phyloP scores from a whole-genome alignment of 2,888 invertebrate species.

The Phlogophora meticulosa region DNA sequence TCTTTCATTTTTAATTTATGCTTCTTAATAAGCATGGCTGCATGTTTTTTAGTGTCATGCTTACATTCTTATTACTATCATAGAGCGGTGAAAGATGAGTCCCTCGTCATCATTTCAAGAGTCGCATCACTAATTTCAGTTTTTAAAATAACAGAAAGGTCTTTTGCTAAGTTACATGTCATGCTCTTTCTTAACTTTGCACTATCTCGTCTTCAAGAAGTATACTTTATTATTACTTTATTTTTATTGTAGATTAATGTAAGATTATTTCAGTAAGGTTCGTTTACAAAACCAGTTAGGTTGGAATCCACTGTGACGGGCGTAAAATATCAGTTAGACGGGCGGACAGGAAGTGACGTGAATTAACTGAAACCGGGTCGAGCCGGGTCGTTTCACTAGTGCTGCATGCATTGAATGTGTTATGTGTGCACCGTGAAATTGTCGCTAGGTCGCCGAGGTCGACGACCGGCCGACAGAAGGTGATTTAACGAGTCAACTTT shows the following conservation, averaged over 20 bases:
- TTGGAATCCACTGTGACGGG: slow-evolving; percentile 9
- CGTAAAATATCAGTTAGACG: slow-evolving; percentile 47
- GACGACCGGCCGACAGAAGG: slow-evolving; percentile 46
- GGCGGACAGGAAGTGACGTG: slow-evolving; percentile 47
- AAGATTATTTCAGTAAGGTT: no score
- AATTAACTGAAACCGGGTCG: slow-evolving; percentile 52
- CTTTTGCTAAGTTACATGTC: no score
- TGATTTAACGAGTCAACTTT: slow-evolving; percentile 45
- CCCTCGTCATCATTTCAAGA: no score
- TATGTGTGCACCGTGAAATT: slow-evolving; percentile 69
- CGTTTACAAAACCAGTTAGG: neutral
- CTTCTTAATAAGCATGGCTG: no score
- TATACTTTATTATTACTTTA: neutral
- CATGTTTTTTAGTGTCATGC: no score
- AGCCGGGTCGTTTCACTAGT: slow-evolving; percentile 54
- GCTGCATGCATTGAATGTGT: slow-evolving; percentile 61
- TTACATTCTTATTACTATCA: no score
- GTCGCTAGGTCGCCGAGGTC: slow-evolving; percentile 60
- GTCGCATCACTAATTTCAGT: no score
- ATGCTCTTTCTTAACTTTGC: neutral
- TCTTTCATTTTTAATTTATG: neutral
- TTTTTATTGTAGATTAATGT: no score
- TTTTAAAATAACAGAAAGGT: no score
- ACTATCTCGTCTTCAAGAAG: neutral
- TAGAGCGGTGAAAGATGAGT: no score